Conservation (phyloP, 37 sponge, comb jelly and placozoan genomes). For the Crambe crambe region DNA sequence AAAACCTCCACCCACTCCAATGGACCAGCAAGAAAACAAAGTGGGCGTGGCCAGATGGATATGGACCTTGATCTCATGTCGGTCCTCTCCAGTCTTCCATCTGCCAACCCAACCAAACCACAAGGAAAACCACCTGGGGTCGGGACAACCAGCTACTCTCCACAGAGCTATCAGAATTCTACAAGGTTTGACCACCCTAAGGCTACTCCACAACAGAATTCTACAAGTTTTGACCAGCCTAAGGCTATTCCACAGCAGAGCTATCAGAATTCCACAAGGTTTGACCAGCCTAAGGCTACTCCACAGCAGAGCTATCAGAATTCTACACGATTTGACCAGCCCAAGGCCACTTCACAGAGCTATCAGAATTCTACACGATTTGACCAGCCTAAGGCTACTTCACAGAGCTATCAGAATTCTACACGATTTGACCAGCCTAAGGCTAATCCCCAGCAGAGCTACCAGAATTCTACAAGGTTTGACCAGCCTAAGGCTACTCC, state of each 20-base stretch:
- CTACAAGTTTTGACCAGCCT: background rate
- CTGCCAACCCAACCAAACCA: background rate
- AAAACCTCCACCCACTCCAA: background rate
- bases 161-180: background rate
- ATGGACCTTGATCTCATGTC: slow-evolving; percentile 10
- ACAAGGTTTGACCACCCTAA: background rate
- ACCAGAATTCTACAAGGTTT: background rate
- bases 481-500: background rate
- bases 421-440: slow-evolving; percentile 1
- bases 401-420: background rate
- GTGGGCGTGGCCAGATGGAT: background rate
- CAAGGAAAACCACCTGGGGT: background rate
- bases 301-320: background rate
- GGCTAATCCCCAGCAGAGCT: background rate
- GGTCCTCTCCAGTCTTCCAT: slow-evolving; percentile 3
- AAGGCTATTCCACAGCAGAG: background rate
- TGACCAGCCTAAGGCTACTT: background rate
- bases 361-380: slow-evolving; percentile 1
- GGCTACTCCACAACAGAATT: background rate
- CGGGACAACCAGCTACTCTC: background rate
- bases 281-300: background rate
- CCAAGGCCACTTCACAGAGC: background rate
- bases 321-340: background rate
- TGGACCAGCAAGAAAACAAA: background rate
- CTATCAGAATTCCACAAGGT: slow-evolving; percentile 8